Conservation (phyloP, 2,113 vertebrate genomes). For the Brienomyrus longianalis region DNA sequence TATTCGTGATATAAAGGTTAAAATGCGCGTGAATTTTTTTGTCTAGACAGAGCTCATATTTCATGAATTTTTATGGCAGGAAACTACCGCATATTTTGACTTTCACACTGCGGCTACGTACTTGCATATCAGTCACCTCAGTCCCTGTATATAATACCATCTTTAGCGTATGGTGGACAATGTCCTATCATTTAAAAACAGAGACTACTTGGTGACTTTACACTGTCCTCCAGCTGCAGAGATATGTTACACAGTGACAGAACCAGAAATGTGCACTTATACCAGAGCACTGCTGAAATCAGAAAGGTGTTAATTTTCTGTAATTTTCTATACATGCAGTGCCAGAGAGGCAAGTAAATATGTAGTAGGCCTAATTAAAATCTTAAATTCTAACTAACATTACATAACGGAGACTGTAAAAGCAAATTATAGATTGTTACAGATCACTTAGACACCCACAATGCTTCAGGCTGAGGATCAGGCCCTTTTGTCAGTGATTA, state of each 20-base stretch:
- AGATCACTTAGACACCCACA: too few relatives aligned
- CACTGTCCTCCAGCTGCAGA: background rate
- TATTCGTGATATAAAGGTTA: background rate
- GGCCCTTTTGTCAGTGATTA: too few relatives aligned
- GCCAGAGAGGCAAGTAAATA: too few relatives aligned
- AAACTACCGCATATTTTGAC: background rate
- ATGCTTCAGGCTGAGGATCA: too few relatives aligned
- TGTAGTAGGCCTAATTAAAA: too few relatives aligned
- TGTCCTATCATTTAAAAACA: background rate
- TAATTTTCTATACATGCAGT: too few relatives aligned
- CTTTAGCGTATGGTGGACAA: background rate
- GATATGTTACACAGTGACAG: background rate
- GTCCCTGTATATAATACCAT: background rate
- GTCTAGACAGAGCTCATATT: background rate
- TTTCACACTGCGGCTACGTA: background rate
- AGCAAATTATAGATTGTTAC: too few relatives aligned
- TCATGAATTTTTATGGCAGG: background rate
- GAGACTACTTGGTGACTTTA: background rate
- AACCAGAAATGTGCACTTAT: too few relatives aligned
- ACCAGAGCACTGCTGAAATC: too few relatives aligned
- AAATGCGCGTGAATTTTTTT: background rate
- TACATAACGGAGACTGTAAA: too few relatives aligned
- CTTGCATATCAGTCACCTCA: background rate
- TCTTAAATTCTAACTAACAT: too few relatives aligned
- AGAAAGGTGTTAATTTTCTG: too few relatives aligned